These are phyloP conservation scores for Iselma pallidipennis DNA, from an alignment of 2,888 invertebrate species.

Conservation along the genomic window DNA sequence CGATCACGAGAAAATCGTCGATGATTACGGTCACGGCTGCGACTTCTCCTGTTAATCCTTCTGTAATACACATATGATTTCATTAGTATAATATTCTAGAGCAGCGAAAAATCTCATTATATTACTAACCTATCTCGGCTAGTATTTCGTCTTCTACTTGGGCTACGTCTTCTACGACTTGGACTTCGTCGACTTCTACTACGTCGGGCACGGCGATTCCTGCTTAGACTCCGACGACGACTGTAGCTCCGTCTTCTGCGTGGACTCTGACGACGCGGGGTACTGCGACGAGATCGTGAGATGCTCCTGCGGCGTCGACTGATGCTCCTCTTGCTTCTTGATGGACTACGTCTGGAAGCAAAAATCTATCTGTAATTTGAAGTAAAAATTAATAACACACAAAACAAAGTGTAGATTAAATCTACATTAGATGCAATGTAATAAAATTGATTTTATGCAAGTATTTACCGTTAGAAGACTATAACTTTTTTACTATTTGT, in stretches of 20 bases:
- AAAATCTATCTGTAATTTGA: slow-evolving; percentile 43
- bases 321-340: slow-evolving; percentile 48
- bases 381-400: slow-evolving; percentile 34
- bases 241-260: slow-evolving; percentile 48
- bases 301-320: slow-evolving; percentile 49
- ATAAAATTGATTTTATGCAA: no score
- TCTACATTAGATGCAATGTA: slow-evolving; percentile 8
- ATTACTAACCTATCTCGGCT: slow-evolving; percentile 45
- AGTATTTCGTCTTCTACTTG: slow-evolving; percentile 48
- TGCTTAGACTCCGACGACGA: slow-evolving; percentile 45
- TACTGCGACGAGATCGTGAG: slow-evolving; percentile 38
- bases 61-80: slow-evolving; percentile 25
- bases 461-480: neutral
- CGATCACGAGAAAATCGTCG: slow-evolving; percentile 46
- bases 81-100: neutral
- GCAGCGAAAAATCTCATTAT: neutral
- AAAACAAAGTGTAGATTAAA: slow-evolving; percentile 12
- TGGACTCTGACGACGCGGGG: slow-evolving; percentile 47
- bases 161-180: slow-evolving; percentile 52
- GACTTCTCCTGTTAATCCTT: slow-evolving; percentile 44
- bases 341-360: slow-evolving; percentile 50
- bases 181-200: slow-evolving; percentile 46
- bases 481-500: neutral
- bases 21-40: slow-evolving; percentile 51
- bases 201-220: slow-evolving; percentile 53